Percentiles rank a stretch among this genome's conserved stretches.
Evolutionary conservation across 2,797 vertebrate species (phyloP).

Genomic region (Pantherophis vulpinus): DNA sequence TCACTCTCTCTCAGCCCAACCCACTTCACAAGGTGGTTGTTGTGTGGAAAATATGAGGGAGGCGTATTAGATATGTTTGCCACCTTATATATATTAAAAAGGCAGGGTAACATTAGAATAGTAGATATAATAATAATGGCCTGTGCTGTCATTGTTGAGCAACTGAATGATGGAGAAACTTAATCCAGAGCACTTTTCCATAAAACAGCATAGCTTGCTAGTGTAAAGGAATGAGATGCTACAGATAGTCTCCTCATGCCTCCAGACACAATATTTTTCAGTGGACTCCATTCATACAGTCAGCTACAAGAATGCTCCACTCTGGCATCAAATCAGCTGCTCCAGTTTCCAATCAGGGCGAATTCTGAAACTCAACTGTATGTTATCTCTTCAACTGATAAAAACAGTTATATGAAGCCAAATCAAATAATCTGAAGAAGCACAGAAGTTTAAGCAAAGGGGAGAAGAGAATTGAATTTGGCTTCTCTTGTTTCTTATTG

Average conservation of each 20-base stretch:
- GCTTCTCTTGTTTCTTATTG: constrained; percentile 46
- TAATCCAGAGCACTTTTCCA: neutral
- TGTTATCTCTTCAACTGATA: constrained; percentile 35
- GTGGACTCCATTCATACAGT: neutral
- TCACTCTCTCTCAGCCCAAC: neutral
- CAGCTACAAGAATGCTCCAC: constrained; percentile 18
- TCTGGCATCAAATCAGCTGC: constrained; percentile 38
- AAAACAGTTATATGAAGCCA: constrained; percentile 45
- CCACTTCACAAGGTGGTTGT: neutral
- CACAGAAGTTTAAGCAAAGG: constrained; percentile 38
- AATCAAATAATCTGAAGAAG: constrained; percentile 30
- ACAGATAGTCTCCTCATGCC: neutral
- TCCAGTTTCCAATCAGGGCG: constrained; percentile 33
- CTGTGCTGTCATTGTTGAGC: neutral
- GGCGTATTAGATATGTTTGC: neutral
- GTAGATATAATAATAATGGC: neutral
- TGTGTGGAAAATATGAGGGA: neutral
- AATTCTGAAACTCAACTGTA: constrained; percentile 38
- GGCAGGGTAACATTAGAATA: neutral
- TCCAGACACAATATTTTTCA: neutral
- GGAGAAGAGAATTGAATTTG: constrained; percentile 29
- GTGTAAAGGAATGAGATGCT: neutral
- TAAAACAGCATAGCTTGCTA: neutral
- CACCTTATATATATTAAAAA: neutral
- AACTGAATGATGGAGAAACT: neutral